These are phyloP conservation scores for Callyntrura sp. DNA, from an alignment of 2,888 invertebrate species.

Conservation along the genomic window DNA sequence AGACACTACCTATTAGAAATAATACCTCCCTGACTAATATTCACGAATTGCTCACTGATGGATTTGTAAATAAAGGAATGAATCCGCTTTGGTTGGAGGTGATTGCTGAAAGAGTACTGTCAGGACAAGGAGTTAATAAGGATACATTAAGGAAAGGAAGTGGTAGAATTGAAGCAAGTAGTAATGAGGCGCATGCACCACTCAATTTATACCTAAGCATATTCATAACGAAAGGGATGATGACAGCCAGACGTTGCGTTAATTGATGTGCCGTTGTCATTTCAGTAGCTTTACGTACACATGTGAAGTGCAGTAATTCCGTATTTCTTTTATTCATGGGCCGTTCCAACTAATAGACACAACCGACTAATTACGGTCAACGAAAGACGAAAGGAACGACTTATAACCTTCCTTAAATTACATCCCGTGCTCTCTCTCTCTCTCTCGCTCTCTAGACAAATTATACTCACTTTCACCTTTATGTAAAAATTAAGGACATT, in stretches of 20 bases:
- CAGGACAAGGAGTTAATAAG: constrained; percentile 42
- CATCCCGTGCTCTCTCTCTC: too few species aligned
- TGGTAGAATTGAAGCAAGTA: constrained; percentile 44
- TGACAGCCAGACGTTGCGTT: constrained; percentile 27
- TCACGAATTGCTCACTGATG: background rate
- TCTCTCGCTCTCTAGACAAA: too few species aligned
- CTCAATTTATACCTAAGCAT: background rate
- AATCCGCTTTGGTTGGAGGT: background rate
- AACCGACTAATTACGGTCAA: too few species aligned
- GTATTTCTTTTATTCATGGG: too few species aligned
- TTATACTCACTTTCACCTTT: too few species aligned
- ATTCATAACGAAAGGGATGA: constrained; percentile 2
- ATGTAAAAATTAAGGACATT: too few species aligned
- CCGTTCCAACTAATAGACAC: too few species aligned
- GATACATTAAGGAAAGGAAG: constrained; percentile 57
- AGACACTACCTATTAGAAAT: background rate
- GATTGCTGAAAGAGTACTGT: constrained; percentile 4
- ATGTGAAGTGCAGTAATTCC: too few species aligned
- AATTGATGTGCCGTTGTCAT: background rate
- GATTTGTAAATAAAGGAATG: background rate
- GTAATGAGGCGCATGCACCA: constrained; percentile 11
- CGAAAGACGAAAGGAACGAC: too few species aligned
- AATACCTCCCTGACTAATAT: constrained; percentile 12
- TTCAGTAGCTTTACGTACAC: too few species aligned
- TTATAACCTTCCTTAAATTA: too few species aligned